Evolutionary conservation across 2,113 vertebrate genomes (phyloP).

Genomic region (Ptyas mucosa): DNA sequence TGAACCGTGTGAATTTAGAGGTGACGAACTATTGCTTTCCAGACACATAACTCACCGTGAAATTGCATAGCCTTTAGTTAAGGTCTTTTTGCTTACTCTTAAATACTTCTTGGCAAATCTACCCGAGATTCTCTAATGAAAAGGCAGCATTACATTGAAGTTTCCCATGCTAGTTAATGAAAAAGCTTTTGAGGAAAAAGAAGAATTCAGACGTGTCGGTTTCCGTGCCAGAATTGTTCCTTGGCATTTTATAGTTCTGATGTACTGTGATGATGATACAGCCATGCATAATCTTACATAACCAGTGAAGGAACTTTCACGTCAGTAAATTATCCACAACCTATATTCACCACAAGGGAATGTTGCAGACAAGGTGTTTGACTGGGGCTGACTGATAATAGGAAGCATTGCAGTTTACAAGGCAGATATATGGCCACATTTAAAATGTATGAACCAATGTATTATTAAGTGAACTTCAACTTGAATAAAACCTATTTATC

Average conservation of each 20-base stretch:
- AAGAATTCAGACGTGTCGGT: not conserved
- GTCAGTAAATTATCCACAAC: conserved; percentile 34
- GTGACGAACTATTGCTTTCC: conserved; percentile 57
- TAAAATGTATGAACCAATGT: conserved; percentile 49
- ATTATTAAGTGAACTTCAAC: conserved; percentile 40
- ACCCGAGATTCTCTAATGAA: conserved; percentile 43
- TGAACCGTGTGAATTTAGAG: conserved; percentile 62
- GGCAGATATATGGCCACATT: conserved; percentile 42
- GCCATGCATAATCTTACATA: conserved; percentile 3
- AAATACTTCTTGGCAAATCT: conserved; percentile 53
- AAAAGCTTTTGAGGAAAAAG: not conserved
- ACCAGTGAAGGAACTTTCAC: conserved; percentile 15
- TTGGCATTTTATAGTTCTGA: conserved; percentile 31
- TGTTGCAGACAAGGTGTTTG: conserved; percentile 35
- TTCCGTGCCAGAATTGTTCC: not conserved
- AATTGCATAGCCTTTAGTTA: conserved; percentile 56
- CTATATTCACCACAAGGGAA: conserved; percentile 34
- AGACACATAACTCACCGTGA: conserved; percentile 61
- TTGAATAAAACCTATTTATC: not conserved
- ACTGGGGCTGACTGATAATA: conserved; percentile 40
- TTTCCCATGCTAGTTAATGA: conserved; percentile 32
- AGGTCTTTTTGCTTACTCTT: conserved; percentile 44
- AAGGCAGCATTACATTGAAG: conserved; percentile 9
- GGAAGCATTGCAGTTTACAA: conserved; percentile 38
- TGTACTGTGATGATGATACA: conserved; percentile 3